Base-by-base conservation (phyloP, 30 jellyfish, hydroid and myxozoan genomes). In the Mastigias papua region DNA sequence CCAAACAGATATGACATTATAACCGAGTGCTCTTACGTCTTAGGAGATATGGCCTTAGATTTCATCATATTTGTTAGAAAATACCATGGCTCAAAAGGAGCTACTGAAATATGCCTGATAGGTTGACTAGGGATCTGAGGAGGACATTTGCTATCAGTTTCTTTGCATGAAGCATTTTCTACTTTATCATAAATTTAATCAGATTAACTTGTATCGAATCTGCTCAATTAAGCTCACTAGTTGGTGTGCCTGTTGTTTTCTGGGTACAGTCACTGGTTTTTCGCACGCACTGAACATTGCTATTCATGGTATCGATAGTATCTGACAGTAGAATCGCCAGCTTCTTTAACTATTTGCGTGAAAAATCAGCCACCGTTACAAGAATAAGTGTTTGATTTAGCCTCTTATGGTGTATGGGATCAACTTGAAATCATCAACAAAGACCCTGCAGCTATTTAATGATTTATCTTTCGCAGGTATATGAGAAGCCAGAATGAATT, bases 201-300 rank as follows among this genome's bases (percentile, higher is more conserved):
- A 4, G 54, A 42, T 42, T 42, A 4, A 15, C 13, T 42, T 42
- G 54, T 42, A n/a, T 42, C 13, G 54, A 42, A 42, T 8, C 13
- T 15, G 54, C 54, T 8, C 7, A 42, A 42, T 8, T 15, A 8
- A 42, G 7, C 13, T 42, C 54, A 42, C 54, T 8, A 4, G 54
- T 42, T 42, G 54, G 13, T 5, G 67, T 2, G 67, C 67, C 9
- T 19, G 67, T 54, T 54, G 67, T 66, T 28, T 66, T 13, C 19
- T 66, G 77, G 65, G 7, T 69, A 48, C 23, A 69, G 22, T n/a
- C 57, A n/a, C 1, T 34, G 34, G 11, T 69, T 69, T 69, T 69
- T 34, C 0, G 20, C 27, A 54, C 67, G 67, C 67, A 54, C 60
- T 11, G 3, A 19, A 10, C 25, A 5, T 21, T 54, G 67, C 67